These are phyloP conservation scores for Zosterops borbonicus DNA, from an alignment of 2,113 vertebrate genomes.

Conservation along the genomic window DNA sequence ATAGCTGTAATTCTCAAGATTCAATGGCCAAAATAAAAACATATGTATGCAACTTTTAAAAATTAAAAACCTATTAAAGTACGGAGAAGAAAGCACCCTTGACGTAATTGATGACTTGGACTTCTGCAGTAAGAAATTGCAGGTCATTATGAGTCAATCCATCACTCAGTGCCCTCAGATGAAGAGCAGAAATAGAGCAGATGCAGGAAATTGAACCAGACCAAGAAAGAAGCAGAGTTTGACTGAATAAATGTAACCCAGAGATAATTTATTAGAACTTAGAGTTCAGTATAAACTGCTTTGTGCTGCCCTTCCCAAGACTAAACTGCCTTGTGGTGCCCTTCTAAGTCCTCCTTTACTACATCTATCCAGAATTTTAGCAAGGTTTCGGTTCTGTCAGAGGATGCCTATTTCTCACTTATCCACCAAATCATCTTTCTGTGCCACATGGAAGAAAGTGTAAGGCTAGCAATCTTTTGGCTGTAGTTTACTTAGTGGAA, in stretches of 20 bases:
- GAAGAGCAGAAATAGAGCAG: slow-evolving; percentile 24
- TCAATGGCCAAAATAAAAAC: slow-evolving; percentile 42
- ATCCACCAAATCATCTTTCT: background rate
- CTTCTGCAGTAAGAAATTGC: slow-evolving; percentile 6
- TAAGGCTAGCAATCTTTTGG: background rate
- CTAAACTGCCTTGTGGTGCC: background rate
- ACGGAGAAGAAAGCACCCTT: slow-evolving; percentile 12
- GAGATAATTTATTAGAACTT: background rate
- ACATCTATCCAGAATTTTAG: background rate
- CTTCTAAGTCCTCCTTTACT: background rate
- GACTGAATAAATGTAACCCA: slow-evolving; percentile 24
- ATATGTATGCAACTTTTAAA: background rate
- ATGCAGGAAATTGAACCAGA: background rate
- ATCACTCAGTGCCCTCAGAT: slow-evolving; percentile 18
- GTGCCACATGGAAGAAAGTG: background rate
- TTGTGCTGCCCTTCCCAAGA: background rate
- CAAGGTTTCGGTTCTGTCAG: background rate
- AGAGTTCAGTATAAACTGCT: background rate
- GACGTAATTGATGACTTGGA: slow-evolving; percentile 24
- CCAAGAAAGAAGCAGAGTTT: background rate
- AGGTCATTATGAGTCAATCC: background rate
- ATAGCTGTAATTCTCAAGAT: background rate
- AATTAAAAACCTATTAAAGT: slow-evolving; percentile 43
- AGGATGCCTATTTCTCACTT: background rate
- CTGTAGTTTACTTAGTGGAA: background rate